Evolutionary conservation across 2,797 vertebrate species (phyloP).

Genomic region (Macropodus opercularis): DNA sequence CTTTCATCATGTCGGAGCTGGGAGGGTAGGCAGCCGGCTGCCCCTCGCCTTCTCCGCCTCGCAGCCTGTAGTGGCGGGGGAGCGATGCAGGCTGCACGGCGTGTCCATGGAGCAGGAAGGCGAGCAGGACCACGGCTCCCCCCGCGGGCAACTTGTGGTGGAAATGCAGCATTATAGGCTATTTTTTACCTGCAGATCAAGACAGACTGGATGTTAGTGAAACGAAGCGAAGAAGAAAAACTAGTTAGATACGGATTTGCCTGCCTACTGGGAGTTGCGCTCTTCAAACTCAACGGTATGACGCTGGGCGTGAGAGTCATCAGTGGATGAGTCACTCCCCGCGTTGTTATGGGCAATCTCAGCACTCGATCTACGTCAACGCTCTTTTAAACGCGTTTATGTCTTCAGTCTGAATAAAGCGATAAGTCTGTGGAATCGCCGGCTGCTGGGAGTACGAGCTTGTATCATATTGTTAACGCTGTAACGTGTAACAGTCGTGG

Average conservation of each 20-base stretch:
- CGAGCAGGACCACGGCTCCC: conserved; percentile 80
- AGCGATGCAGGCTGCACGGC: conserved; percentile 87
- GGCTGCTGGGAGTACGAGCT: neutral
- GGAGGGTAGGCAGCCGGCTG: conserved; percentile 83
- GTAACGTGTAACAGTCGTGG: neutral
- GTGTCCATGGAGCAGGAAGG: conserved; percentile 82
- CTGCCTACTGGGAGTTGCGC: conserved; percentile 30
- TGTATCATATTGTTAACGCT: neutral
- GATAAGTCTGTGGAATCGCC: neutral
- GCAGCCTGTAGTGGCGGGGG: conserved; percentile 87
- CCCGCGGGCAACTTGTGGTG: conserved; percentile 80
- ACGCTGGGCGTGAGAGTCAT: conserved; percentile 52
- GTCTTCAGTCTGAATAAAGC: neutral
- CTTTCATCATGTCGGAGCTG: conserved; percentile 94
- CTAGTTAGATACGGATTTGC: conserved; percentile 47
- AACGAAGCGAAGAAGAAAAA: neutral
- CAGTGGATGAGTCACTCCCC: conserved; percentile 79
- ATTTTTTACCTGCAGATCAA: conserved; percentile 67
- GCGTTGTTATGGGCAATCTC: conserved; percentile 79
- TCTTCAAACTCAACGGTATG: conserved; percentile 47
- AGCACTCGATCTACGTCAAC: conserved; percentile 53
- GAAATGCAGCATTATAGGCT: conserved; percentile 81
- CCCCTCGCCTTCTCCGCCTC: conserved; percentile 85
- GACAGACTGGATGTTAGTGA: conserved; percentile 4
- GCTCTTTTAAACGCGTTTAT: neutral